Evolutionary conservation across 2,888 invertebrate species (phyloP).

Genomic region (Amphipoea oculea): DNA sequence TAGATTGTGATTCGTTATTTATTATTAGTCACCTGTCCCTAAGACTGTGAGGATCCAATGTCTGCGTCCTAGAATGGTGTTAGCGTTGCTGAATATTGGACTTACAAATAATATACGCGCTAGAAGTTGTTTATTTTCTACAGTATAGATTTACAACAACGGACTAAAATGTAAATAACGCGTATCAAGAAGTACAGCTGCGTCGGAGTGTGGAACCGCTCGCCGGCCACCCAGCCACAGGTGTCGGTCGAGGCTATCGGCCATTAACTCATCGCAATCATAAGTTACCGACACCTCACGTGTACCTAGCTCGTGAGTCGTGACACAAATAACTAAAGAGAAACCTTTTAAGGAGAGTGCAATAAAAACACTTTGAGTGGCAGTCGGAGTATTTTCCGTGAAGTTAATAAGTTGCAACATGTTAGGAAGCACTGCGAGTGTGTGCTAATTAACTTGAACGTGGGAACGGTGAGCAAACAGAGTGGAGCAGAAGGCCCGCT

Average conservation of each 20-base stretch:
- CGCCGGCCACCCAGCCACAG: slow-evolving; percentile 5
- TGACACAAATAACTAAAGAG: not conserved
- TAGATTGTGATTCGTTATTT: not conserved
- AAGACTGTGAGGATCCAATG: not conserved
- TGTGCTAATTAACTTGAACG: slow-evolving; percentile 47
- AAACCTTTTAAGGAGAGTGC: slow-evolving; percentile 14
- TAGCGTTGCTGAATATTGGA: not conserved
- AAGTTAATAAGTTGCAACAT: slow-evolving; percentile 32
- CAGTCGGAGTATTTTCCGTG: not conserved
- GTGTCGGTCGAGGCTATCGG: not conserved
- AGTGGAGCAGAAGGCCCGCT: not conserved
- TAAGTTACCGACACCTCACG: not conserved
- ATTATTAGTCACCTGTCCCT: not conserved
- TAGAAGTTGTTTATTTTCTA: not conserved
- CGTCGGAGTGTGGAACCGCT: not conserved
- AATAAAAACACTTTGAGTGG: not conserved
- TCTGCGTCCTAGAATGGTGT: too few species aligned
- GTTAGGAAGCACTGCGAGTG: slow-evolving; percentile 32
- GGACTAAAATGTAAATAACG: not conserved
- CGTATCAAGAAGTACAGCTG: not conserved
- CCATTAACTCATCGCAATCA: slow-evolving; percentile 14
- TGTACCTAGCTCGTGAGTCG: slow-evolving; percentile 14
- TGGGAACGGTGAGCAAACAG: not conserved
- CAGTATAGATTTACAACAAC: not conserved
- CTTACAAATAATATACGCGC: not conserved